These are phyloP conservation scores for Noctua pronuba DNA, from an alignment of 2,888 invertebrate species.

Conservation along the genomic window DNA sequence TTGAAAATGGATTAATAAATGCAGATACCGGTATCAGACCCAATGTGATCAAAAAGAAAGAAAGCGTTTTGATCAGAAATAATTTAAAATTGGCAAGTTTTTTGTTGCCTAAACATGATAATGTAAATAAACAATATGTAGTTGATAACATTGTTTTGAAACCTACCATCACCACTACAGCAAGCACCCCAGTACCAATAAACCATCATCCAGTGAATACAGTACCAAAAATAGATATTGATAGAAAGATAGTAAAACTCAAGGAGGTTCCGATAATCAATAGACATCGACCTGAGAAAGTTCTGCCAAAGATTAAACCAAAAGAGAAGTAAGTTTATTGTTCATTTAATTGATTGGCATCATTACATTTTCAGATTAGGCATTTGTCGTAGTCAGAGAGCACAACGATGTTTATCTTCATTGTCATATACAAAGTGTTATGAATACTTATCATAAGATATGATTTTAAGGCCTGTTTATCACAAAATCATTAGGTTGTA, in stretches of 20 bases:
- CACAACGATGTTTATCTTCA: neutral
- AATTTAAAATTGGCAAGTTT: conserved; percentile 86
- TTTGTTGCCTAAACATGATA: conserved; percentile 81
- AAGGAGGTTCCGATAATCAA: conserved; percentile 78
- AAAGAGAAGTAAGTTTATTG: conserved; percentile 83
- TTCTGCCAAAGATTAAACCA: conserved; percentile 85
- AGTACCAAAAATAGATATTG: conserved; percentile 81
- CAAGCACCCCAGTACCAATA: conserved; percentile 60
- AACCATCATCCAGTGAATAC: conserved; percentile 70
- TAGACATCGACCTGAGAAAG: conserved; percentile 74
- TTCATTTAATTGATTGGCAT: conserved; percentile 3
- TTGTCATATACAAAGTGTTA: neutral
- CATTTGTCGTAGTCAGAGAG: neutral
- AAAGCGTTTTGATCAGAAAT: conserved; percentile 78
- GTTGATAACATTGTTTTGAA: conserved; percentile 78
- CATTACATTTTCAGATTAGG: neutral
- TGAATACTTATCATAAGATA: neutral
- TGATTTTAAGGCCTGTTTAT: neutral
- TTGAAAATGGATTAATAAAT: conserved; percentile 79
- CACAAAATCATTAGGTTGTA: neutral
- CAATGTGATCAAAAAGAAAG: conserved; percentile 78
- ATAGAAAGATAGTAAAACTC: conserved; percentile 84
- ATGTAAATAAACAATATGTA: conserved; percentile 75
- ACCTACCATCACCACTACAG: conserved; percentile 72
- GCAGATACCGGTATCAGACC: conserved; percentile 73